Evolutionary conservation across 2,797 vertebrate species (phyloP).

Genomic region (Anguilla pacifica): DNA sequence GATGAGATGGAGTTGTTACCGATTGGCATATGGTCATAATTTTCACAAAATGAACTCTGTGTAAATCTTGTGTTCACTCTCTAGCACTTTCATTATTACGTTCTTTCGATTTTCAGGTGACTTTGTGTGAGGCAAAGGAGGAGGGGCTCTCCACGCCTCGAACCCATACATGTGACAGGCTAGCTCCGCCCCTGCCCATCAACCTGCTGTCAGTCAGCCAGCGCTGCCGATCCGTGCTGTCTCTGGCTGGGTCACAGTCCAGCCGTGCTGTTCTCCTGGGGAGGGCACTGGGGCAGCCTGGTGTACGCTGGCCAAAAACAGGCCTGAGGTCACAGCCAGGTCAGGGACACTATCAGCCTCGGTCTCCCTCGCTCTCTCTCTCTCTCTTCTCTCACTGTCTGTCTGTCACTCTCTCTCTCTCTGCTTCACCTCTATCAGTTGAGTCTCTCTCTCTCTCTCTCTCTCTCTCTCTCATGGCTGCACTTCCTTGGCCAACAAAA

Average conservation of each 20-base stretch:
- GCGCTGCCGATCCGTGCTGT: neutral
- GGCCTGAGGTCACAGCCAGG: constrained; percentile 27
- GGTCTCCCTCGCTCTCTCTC: neutral
- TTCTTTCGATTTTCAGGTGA: too few species aligned
- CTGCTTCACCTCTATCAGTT: neutral
- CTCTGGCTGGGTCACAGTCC: constrained; percentile 30
- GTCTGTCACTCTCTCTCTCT: neutral
- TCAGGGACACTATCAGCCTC: neutral
- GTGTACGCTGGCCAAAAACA: neutral
- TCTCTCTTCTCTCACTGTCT: neutral
- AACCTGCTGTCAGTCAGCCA: neutral
- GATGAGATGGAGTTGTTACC: too few species aligned
- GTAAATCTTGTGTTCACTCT: too few species aligned
- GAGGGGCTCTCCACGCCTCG: too few species aligned
- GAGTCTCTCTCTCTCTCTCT: neutral
- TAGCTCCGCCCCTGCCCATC: neutral
- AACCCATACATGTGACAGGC: too few species aligned
- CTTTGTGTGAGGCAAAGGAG: too few species aligned
- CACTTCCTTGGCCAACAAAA: neutral
- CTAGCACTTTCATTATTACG: too few species aligned
- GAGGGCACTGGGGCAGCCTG: neutral
- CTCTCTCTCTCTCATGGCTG: neutral
- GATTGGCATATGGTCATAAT: too few species aligned
- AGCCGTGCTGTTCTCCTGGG: neutral
- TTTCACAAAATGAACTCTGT: too few species aligned